Evolutionary conservation across 1,140 invertebrate genomes (phyloP), one percentile per base, ranked within the genome.

Genomic region (Hypsibius dujardini): DNA sequence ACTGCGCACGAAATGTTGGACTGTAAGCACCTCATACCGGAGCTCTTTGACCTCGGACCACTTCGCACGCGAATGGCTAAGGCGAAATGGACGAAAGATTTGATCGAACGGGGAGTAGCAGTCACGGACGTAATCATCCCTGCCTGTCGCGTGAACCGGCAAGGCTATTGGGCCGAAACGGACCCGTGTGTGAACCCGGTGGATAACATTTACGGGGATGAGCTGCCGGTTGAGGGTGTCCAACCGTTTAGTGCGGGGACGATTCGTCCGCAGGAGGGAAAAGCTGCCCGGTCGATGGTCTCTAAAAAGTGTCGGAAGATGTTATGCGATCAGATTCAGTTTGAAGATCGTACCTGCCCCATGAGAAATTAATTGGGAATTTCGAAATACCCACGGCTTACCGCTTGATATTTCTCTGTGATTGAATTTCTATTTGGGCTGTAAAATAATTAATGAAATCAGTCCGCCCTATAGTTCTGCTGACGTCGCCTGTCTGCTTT

Each of bases 1-100:
- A 67, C 62, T 12, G 12, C 62, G 3, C 62, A 67, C 62, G 62
- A 67, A 67, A 67, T 67, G 62, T 67, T 67, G 42, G 62, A 67
- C 42, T 67, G 62, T 42, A 67, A 67, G 62, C 12, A 67, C 45
- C 62, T 67, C 12, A 67, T 67, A 12, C 62, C 62, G 12, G 62
- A 67, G 45, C 62, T 67, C 62, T 67, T 67, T 45, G 62, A 67
- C 12, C 7, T 67, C 3, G 62, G 62, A 15, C 62, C 62, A 15
- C 62, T 67, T 7, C 62, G 62, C 3, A 7, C 62, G 42, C 12
- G 62, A 3, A 67, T 67, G 62, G 62, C 62, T 42, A 67, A 67
- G 45, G 62, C 62, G 62, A 67, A 67, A 45, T 67, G 62, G 62
- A 67, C 42, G 62, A 67, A 42, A 42, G 62, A 67, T 42, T 42